Evolutionary conservation across 2,797 vertebrate species (phyloP).

Genomic region (Philypnodon macrostomus): DNA sequence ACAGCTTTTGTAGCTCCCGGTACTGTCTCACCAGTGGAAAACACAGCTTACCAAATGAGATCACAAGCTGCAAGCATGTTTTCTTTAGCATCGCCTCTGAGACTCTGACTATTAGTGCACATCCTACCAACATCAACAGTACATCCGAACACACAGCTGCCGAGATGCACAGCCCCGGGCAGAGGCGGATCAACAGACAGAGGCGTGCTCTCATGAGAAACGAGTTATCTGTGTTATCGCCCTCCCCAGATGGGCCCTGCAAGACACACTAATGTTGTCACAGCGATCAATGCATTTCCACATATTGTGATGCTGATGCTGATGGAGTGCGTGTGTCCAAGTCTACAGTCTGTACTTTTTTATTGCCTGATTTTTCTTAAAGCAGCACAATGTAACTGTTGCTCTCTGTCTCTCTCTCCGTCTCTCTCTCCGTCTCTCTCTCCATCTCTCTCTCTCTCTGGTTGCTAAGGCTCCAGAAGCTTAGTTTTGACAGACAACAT

Average conservation of each 20-base stretch:
- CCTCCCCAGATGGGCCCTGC: conserved; percentile 51
- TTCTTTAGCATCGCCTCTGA: conserved; percentile 28
- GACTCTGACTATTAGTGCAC: conserved; percentile 36
- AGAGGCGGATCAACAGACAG: conserved; percentile 40
- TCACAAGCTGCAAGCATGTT: conserved; percentile 27
- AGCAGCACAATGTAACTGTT: not conserved
- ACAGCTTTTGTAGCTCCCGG: conserved; percentile 7
- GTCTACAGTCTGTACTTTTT: conserved; percentile 41
- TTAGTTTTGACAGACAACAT: no score
- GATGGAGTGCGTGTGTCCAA: conserved; percentile 39
- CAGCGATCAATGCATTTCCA: conserved; percentile 46
- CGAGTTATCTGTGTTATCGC: conserved; percentile 63
- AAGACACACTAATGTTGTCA: conserved; percentile 49
- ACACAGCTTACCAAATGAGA: conserved; percentile 27
- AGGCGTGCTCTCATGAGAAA: conserved; percentile 56
- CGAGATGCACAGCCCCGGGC: conserved; percentile 38
- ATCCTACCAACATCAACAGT: conserved; percentile 35
- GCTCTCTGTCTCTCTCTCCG: no score
- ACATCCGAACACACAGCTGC: conserved; percentile 28
- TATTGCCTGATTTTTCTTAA: conserved; percentile 1
- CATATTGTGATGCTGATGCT: conserved; percentile 52
- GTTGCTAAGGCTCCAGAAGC: no score
- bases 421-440: no score
- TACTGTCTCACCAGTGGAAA: conserved; percentile 9
- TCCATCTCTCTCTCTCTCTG: no score